A percentile compares a stretch with the other conserved stretches of the same genome.
phyloP scores from a whole-genome alignment of 92 coral and sea anemone species.

The Muricea muricata region DNA sequence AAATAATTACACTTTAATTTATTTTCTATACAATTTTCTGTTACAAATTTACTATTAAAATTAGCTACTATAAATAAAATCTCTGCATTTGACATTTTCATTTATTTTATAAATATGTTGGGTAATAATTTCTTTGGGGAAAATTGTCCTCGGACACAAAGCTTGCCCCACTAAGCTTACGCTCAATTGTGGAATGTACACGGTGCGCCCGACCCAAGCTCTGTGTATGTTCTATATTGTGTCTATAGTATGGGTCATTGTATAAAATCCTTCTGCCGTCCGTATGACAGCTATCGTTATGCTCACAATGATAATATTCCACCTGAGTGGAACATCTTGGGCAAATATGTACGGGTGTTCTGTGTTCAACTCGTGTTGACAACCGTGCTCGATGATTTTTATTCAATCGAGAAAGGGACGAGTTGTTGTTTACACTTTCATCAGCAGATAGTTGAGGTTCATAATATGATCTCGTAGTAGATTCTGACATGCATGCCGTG shows the following conservation, averaged over 20 bases:
- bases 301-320: background rate
- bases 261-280: constrained; percentile 9
- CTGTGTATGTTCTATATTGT: background rate
- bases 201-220: background rate
- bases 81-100: no score
- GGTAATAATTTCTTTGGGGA: constrained; percentile 3
- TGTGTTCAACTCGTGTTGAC: constrained; percentile 14
- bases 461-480: constrained; percentile 76
- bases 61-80: no score
- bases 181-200: constrained; percentile 15
- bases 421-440: constrained; percentile 35
- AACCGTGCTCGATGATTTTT: constrained; percentile 6
- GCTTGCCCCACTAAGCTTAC: constrained; percentile 7
- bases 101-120: constrained; percentile 26
- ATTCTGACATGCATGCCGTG: constrained; percentile 92
- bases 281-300: background rate
- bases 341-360: constrained; percentile 27
- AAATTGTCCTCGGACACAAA: constrained; percentile 1
- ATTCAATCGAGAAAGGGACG: background rate
- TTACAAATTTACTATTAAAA: no score
- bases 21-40: no score
- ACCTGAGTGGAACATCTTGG: constrained; percentile 12
- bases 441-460: constrained; percentile 29
- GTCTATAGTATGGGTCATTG: constrained; percentile 3
- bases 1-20: no score